These are phyloP conservation scores for Sialis fuliginosa DNA, from an alignment of 2,888 invertebrate genomes.

Conservation along the genomic window DNA sequence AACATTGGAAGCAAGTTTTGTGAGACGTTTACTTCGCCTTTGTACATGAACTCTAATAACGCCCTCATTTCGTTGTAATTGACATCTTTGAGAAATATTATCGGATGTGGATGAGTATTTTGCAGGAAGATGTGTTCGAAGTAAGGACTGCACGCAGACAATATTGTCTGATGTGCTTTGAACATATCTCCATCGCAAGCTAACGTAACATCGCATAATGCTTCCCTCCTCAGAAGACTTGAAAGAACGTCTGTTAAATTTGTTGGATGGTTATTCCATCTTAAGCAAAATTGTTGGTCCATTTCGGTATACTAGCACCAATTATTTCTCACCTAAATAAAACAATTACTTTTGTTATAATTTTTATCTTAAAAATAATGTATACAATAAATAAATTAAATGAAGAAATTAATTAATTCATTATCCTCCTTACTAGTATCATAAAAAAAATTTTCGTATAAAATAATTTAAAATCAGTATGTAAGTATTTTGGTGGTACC, in stretches of 20 bases:
- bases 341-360: neutral
- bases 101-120: slow-evolving; percentile 78
- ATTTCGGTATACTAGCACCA: slow-evolving; percentile 23
- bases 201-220: slow-evolving; percentile 81
- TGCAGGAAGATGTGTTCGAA: slow-evolving; percentile 83
- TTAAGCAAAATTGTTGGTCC: slow-evolving; percentile 81
- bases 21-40: slow-evolving; percentile 80
- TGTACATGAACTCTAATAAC: slow-evolving; percentile 84
- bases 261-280: slow-evolving; percentile 88
- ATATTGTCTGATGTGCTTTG: slow-evolving; percentile 84
- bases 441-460: too few relatives aligned
- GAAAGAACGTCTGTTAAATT: slow-evolving; percentile 81
- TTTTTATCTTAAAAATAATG: too few relatives aligned
- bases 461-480: too few relatives aligned
- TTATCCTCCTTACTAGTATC: too few relatives aligned
- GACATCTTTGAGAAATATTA: slow-evolving; percentile 85
- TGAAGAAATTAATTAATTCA: too few relatives aligned
- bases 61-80: slow-evolving; percentile 78
- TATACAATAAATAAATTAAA: too few relatives aligned
- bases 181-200: slow-evolving; percentile 83
- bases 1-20: slow-evolving; percentile 81
- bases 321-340: slow-evolving; percentile 2
- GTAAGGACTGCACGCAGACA: slow-evolving; percentile 87
- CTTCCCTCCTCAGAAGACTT: slow-evolving; percentile 72
- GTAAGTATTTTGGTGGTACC: too few relatives aligned